Evolutionary conservation across 2,113 vertebrate species (phyloP).

Genomic region (Daphoenositta chrysoptera): DNA sequence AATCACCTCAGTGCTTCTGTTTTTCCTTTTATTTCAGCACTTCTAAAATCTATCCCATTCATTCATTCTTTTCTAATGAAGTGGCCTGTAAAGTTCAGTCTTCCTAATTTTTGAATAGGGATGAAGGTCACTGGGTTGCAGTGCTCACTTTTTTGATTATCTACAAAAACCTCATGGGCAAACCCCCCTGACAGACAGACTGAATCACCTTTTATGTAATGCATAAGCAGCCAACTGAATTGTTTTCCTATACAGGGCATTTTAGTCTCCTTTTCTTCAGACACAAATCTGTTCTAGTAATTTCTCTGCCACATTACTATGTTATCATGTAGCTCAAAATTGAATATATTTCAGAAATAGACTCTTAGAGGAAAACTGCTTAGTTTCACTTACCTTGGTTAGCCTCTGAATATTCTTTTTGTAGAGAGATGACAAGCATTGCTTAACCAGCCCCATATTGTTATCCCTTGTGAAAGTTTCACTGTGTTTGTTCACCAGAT

Average conservation of each 20-base stretch:
- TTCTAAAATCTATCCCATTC: background rate
- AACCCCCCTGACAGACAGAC: background rate
- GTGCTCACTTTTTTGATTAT: background rate
- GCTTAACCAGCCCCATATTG: slow-evolving; percentile 97
- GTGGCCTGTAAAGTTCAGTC: background rate
- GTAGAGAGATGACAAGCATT: slow-evolving; percentile 96
- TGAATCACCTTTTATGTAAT: background rate
- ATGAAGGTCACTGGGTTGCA: background rate
- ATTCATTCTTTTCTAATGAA: background rate
- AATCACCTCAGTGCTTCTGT: background rate
- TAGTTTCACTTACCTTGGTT: slow-evolving; percentile 85
- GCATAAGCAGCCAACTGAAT: background rate
- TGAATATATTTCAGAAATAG: background rate
- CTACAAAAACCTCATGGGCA: background rate
- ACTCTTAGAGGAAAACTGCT: background rate
- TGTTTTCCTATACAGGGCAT: background rate
- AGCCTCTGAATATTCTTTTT: slow-evolving; percentile 99
- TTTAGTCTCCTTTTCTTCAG: background rate
- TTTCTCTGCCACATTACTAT: background rate
- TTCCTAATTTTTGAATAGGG: background rate
- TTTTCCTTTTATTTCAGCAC: background rate
- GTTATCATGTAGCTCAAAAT: background rate
- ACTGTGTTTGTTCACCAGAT: slow-evolving; percentile 91
- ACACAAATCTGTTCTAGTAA: background rate
- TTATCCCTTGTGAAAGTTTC: slow-evolving; percentile 92